These are phyloP conservation scores for Hydrocynus forskahlii DNA, from an alignment of 2,797 vertebrate genomes.

Conservation along the genomic window DNA sequence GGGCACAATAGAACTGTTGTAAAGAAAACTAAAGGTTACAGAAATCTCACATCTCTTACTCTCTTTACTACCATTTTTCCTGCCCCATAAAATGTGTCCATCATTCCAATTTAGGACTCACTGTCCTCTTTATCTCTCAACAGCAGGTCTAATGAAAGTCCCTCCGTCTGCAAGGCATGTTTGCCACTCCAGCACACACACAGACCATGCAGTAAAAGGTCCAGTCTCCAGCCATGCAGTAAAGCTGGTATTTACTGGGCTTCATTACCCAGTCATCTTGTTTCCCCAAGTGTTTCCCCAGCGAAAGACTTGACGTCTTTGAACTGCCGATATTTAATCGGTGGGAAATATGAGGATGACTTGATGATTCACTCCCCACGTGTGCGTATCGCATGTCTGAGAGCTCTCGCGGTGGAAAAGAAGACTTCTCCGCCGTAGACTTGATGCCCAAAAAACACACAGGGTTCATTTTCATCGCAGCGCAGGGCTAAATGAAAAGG, in stretches of 20 bases:
- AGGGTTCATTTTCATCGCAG: slow-evolving; percentile 38
- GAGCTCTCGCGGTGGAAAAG: slow-evolving; percentile 43
- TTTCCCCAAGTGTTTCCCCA: slow-evolving; percentile 27
- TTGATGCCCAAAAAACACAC: slow-evolving; percentile 23
- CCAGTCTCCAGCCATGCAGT: slow-evolving; percentile 40
- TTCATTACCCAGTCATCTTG: slow-evolving; percentile 43
- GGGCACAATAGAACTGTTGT: not conserved
- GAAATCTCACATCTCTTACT: not conserved
- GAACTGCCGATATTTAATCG: slow-evolving; percentile 57
- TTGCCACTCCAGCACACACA: slow-evolving; percentile 12
- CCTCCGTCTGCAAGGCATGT: slow-evolving; percentile 40
- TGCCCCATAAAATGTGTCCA: not conserved
- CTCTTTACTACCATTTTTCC: not conserved
- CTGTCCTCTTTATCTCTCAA: not conserved
- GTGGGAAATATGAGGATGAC: slow-evolving; percentile 24
- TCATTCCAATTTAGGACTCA: not conserved
- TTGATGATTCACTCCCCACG: slow-evolving; percentile 49
- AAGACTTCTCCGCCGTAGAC: slow-evolving; percentile 7
- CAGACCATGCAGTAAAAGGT: slow-evolving; percentile 36
- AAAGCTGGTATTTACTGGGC: slow-evolving; percentile 52
- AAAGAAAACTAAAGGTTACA: not conserved
- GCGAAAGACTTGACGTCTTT: slow-evolving; percentile 46
- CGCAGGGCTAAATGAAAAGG: slow-evolving; percentile 27
- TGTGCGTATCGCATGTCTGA: slow-evolving; percentile 36
- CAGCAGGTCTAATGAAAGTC: slow-evolving; percentile 11